Evolutionary conservation across 1,140 invertebrate species (phyloP), one percentile per base, ranked within the genome.

Genomic region (Drosophila dunni): DNA sequence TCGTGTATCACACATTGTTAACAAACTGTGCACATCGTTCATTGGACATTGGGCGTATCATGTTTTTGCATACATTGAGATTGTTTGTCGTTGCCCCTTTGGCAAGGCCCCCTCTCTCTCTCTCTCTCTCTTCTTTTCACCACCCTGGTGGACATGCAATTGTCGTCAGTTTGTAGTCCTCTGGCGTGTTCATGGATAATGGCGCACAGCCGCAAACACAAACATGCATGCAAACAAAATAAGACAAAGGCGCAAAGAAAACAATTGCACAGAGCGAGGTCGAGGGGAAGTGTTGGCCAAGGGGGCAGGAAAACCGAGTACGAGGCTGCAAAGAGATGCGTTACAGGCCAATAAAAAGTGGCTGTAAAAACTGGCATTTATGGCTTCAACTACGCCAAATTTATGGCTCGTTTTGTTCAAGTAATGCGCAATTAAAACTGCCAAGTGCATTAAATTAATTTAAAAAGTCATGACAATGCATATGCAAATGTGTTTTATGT

Each of bases 401-500:
- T 83, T 88, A 86, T 86, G 70, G 77, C 69, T 77, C 61, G 81
- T 83, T 83, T 83, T 83, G 68, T 53, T 29, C 45, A 56, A 50
- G 46, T 83, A 88, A 86, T 88, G 83, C 54, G 83, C 83, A 88
- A 88, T 86, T 86, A 86, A 86, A 86, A 66, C 51, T 58, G 83
- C 77, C 84, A 83, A 88, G 83, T 89, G 84, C 84, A 89, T 82
- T 82, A 73, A 81, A 86, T 89, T 83, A 83, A 85, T 81, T 85
- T 80, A 54, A 85, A 74, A 74, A 62, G 53, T 62, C 71, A 61
- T 63, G 57, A 62, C 57, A 61, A 72, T 71, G 61, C 68, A 72
- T 57, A 65, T 63, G 48, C 36, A 64, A 70, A 54, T 56, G 15
- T 29, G 9, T n/a, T 20, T 11, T 40, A 48, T 57, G 69, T 29